Evolutionary conservation across 2,888 invertebrate genomes (phyloP), one percentile per base, ranked within the genome.

Genomic region (Barypeithes pellucidus): DNA sequence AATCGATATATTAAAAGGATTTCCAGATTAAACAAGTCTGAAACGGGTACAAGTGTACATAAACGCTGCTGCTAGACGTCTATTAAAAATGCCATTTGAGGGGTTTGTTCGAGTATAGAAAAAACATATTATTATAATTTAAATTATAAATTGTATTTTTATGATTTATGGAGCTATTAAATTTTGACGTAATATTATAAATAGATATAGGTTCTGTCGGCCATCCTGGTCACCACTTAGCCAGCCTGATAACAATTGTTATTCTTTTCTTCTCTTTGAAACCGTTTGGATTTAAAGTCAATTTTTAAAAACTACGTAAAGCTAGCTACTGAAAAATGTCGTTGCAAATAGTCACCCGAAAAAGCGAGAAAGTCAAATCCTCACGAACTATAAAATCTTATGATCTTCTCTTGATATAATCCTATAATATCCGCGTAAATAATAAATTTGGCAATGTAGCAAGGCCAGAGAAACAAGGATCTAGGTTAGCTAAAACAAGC

Each of bases 401-500:
- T 16, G n/a, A 22, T 61, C 22, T 61, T 22, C 12, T 16, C 11
- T 11, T 43, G 60, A 45, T 61, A 45, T 61, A 45, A 16, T 24
- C 29, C 24, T 29, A 11, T 45, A 45, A 61, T 61, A 22, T 39
- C 59, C 8, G 11, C 12, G 65, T 68, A 66, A 74, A 74, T 70
- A 67, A 74, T 67, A 70, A 63, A 63, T 71, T 60, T 70, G 75
- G 75, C 71, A 75, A 67, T 67, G 60, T 57, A 45, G 75, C 62
- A 63, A 67, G 45, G 41, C 60, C 61, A 54, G 43, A 60, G 57
- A 54, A 63, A 71, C 41, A 66, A 66, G 41, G 45, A 68, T 72
- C 69, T 75, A 66, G 75, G 75, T 75, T 75, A 75, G 61, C 75
- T 60, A 50, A 59, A 61, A 62, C 68, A 75, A 29, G 62, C 62